Evolutionary conservation across 2,888 invertebrate genomes (phyloP).

Genomic region (Crematogaster levior): DNA sequence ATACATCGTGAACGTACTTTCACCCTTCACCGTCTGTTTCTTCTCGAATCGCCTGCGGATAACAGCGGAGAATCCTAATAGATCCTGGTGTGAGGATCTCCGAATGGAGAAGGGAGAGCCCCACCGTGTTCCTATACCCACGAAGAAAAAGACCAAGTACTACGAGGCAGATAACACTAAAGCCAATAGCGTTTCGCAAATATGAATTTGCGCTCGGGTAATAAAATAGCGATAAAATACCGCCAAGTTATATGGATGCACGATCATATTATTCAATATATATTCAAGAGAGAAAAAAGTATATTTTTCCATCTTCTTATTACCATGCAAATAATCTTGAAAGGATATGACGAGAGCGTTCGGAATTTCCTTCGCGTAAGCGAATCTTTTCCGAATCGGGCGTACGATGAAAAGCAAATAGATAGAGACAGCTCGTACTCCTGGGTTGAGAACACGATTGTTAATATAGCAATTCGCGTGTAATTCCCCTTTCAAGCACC

Average conservation of each 20-base stretch:
- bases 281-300: not conserved
- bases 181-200: constrained; percentile 30
- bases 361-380: not conserved
- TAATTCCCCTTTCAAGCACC: constrained; percentile 20
- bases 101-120: not conserved
- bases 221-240: constrained; percentile 32
- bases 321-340: constrained; percentile 13
- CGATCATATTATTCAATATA: constrained; percentile 21
- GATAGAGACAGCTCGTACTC: not conserved
- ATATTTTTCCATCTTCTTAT: not conserved
- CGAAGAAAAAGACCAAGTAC: constrained; percentile 22
- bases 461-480: constrained; percentile 8
- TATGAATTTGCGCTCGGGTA: constrained; percentile 21
- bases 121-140: constrained; percentile 12
- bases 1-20: constrained; percentile 44
- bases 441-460: not conserved
- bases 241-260: not conserved
- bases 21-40: constrained; percentile 43
- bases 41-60: constrained; percentile 55
- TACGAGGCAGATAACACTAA: constrained; percentile 12
- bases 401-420: constrained; percentile 42
- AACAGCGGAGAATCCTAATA: constrained; percentile 19
- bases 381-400: not conserved
- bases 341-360: not conserved
- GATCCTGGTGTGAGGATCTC: constrained; percentile 10